Evolutionary conservation across 2,113 vertebrate genomes (phyloP), one percentile per base, ranked within the genome.

Genomic region (Calidris pygmaea): DNA sequence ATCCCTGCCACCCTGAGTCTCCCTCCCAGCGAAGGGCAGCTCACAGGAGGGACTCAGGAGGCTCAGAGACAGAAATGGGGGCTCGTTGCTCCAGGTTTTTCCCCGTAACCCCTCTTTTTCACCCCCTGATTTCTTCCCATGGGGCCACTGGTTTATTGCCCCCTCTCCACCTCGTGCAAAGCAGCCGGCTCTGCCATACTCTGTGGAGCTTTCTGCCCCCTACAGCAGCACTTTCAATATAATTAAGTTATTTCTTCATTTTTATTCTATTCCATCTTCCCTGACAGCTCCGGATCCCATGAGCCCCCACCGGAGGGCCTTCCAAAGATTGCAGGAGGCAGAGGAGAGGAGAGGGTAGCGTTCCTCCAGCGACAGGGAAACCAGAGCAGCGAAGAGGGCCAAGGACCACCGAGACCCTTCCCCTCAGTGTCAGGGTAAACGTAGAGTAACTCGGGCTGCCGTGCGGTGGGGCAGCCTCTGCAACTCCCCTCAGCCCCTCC

Each of bases 401-500:
- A 14, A 35, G 37, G 50, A 24, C 41, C 18, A 6, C 0, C 0
- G 53, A 53, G 13, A 32, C 8, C 18, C 29, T 73, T 80, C 22
- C 27, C 10, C 1, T 15, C 27, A 58, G 19, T 0, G 0, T 48
- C 76, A 65, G 43, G n/a, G 71, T 50, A 55, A 68, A n/a, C 8
- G 17, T 35, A 34, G 3, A 5, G 16, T 16, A 76, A 58, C 17
- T 58, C 6, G 2, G 41, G 39, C 56, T 76, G 52, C 35, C 8
- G 26, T 3, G 5, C 0, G 2, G 23, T 39, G 35, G 19, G 56
- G 30, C 62, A 67, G 22, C 18, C 29, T 55, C 11, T 26, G 24
- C 14, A 58, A 80, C 18, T 50, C 0, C 0, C 10, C 43, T 68
- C 3, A 0, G 6, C 6, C 45, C 11, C 27, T 16, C 12, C 4